phyloP scores from a whole-genome alignment of 1,140 invertebrate species.

The Hyles vespertilio region DNA sequence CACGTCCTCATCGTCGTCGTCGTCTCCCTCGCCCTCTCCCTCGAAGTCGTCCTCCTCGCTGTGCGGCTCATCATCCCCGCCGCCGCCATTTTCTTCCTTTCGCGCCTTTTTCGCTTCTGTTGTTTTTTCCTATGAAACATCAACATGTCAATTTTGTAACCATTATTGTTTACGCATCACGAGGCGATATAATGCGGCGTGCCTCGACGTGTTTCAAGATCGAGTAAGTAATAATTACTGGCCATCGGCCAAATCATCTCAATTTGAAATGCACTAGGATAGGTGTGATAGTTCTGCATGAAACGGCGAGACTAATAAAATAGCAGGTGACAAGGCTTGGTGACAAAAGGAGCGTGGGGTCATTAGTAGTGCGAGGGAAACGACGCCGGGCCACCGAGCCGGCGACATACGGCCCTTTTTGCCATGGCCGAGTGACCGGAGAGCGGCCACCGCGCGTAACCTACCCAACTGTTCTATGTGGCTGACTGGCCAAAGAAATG shows the following conservation, averaged over 20 bases:
- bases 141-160: neutral
- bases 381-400: conserved; percentile 25
- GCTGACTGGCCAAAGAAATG: conserved; percentile 32
- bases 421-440: conserved; percentile 42
- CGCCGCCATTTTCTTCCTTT: conserved; percentile 84
- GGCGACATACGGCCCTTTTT: conserved; percentile 58
- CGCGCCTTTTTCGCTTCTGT: conserved; percentile 86
- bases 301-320: conserved; percentile 49
- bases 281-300: conserved; percentile 17
- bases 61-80: conserved; percentile 77
- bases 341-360: conserved; percentile 64
- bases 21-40: conserved; percentile 68
- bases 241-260: conserved; percentile 40
- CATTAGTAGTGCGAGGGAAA: conserved; percentile 6
- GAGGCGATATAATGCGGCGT: conserved; percentile 10
- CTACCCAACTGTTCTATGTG: conserved; percentile 29
- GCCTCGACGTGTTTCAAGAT: conserved; percentile 29
- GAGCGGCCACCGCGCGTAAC: conserved; percentile 52
- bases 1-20: conserved; percentile 77
- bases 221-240: conserved; percentile 35
- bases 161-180: conserved; percentile 11
- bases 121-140: conserved; percentile 79
- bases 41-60: conserved; percentile 81
- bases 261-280: conserved; percentile 29
- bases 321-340: conserved; percentile 67